Percentiles rank a stretch among this genome's conserved stretches.
Conservation (phyloP, 2,113 vertebrate genomes). For the Mobula hypostoma region DNA sequence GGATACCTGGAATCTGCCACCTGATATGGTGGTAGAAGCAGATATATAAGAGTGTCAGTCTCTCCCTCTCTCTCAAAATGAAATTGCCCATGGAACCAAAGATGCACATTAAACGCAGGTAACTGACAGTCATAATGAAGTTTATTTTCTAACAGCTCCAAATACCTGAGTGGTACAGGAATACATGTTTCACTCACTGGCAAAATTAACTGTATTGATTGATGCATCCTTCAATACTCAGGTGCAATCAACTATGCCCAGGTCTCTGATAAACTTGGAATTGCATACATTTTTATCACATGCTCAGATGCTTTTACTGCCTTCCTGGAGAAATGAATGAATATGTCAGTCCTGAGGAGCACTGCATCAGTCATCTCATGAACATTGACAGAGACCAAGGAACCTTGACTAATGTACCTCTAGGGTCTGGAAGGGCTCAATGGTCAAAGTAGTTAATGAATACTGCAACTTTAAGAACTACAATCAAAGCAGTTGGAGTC, state of each 20-base stretch:
- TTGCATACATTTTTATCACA: background rate
- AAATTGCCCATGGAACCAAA: background rate
- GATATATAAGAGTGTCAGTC: too few relatives aligned
- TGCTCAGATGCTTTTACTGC: background rate
- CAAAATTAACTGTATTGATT: background rate
- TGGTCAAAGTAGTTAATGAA: background rate
- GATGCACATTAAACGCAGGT: background rate
- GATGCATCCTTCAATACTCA: background rate
- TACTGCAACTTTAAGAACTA: background rate
- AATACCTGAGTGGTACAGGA: background rate
- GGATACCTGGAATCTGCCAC: too few relatives aligned
- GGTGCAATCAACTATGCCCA: background rate
- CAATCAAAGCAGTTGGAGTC: background rate
- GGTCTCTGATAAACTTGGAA: background rate
- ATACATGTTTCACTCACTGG: background rate
- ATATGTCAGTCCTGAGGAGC: background rate
- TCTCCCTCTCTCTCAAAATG: too few relatives aligned
- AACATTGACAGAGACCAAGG: background rate
- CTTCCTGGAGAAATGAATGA: background rate
- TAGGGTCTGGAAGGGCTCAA: background rate
- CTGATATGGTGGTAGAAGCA: too few relatives aligned
- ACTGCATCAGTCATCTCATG: conserved; percentile 6
- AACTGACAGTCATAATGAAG: background rate
- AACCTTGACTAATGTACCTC: background rate
- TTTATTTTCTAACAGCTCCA: background rate